These are phyloP conservation scores for Coenonympha arcania DNA, from an alignment of 2,888 invertebrate genomes.

Conservation along the genomic window DNA sequence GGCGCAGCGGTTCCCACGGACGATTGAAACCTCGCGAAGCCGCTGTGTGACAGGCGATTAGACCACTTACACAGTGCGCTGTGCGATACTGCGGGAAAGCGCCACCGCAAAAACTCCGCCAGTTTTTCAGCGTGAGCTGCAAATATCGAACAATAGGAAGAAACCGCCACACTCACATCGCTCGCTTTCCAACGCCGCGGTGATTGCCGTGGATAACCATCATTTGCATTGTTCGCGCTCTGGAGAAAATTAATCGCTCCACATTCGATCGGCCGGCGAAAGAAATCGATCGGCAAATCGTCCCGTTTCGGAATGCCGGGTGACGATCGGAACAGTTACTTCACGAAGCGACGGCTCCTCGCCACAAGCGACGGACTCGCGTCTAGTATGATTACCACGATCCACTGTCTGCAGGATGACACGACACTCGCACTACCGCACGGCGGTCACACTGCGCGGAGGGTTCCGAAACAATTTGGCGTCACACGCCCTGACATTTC, in stretches of 20 bases:
- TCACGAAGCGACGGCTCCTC: constrained; percentile 13
- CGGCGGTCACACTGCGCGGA: constrained; percentile 16
- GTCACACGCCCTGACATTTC: constrained; percentile 25
- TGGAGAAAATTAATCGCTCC: constrained; percentile 65
- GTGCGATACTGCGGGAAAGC: constrained; percentile 53
- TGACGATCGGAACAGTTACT: constrained; percentile 17
- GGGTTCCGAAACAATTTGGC: constrained; percentile 24
- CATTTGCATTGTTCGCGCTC: constrained; percentile 66
- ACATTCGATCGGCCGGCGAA: constrained; percentile 41
- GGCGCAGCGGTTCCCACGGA: constrained; percentile 42
- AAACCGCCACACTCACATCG: constrained; percentile 60
- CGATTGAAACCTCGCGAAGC: constrained; percentile 25
- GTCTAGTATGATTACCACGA: too few species aligned
- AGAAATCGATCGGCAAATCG: constrained; percentile 29
- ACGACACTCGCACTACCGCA: neutral
- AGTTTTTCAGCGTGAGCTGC: constrained; percentile 46
- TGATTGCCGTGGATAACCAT: constrained; percentile 60
- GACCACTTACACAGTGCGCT: constrained; percentile 23
- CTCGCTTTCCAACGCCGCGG: constrained; percentile 60
- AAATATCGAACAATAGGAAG: constrained; percentile 62
- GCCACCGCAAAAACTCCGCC: constrained; percentile 37
- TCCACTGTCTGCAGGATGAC: neutral
- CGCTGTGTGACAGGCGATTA: constrained; percentile 23
- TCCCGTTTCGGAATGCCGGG: constrained; percentile 22
- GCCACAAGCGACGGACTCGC: neutral